Base-by-base conservation (phyloP, 2,888 invertebrate genomes). In the Synergus itoensis region DNA sequence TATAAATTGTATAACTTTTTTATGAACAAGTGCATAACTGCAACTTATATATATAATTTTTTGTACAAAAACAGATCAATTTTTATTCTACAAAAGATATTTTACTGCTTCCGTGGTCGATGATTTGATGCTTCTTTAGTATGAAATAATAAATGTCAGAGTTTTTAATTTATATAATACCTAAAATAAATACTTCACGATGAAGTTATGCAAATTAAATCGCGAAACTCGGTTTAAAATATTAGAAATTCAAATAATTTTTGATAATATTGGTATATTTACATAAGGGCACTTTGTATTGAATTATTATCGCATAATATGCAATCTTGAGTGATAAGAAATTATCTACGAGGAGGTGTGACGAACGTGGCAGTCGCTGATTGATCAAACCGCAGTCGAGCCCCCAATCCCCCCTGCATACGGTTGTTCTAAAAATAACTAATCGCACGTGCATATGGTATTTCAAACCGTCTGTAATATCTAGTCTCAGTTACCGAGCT, bases 311-410 rank as follows among this genome's bases (percentile, higher is more conserved):
- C 1, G 16, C 14, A 28, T 28, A 53, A 21, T 36, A 43, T n/a
- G 28, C 3, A 73, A 36, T 48, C 28, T 43, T 48, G 11, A 53
- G 18, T 77, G 41, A 64, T 45, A 64, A 77, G 64, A 36, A 77
- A 62, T 77, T 60, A 77, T 76, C 28, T 43, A 21, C n/a, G 53
- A 63, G 85, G 84, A 89, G 90, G 90, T 86, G 89, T 86, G 89
- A 79, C 84, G 81, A 82, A 81, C 81, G 84, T 79, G 84, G 64
- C 62, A 75, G n/a, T 0, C 53, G 21, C 53, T 40, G 82, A 90
- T 90, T 90, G 90, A 90, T 45, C 65, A 78, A 75, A 21, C 43
- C 60, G 16, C 45, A 60, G 88, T 77, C 90, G 89, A 89, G 89
- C 90, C 90, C 86, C 89, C 86, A 53, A 77, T 67, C 43, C 57